Percentiles rank a stretch among this genome's conserved stretches.
phyloP scores from a whole-genome alignment of 1,140 invertebrate species.

The Penaeus japonicus region DNA sequence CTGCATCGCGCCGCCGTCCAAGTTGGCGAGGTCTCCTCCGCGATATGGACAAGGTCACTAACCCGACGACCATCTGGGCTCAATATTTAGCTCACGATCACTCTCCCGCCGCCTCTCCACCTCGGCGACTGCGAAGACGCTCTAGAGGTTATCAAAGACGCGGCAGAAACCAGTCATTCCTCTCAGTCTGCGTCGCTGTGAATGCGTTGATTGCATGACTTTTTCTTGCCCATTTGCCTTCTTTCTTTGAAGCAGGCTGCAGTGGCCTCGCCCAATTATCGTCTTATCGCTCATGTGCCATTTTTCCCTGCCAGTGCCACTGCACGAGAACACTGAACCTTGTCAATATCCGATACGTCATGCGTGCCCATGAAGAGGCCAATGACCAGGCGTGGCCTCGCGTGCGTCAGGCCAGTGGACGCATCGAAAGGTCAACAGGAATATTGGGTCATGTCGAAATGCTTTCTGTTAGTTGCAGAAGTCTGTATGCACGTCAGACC shows the following conservation, averaged over 20 bases:
- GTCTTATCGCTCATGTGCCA: too few relatives aligned
- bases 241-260: too few relatives aligned
- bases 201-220: too few relatives aligned
- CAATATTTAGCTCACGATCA: slow-evolving; percentile 34
- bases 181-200: too few relatives aligned
- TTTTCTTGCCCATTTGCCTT: too few relatives aligned
- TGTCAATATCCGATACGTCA: too few relatives aligned
- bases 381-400: not conserved
- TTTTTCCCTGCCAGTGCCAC: not conserved
- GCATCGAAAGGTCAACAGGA: not conserved
- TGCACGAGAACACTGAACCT: too few relatives aligned
- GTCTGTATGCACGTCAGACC: not conserved
- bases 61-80: slow-evolving; percentile 25
- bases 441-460: slow-evolving; percentile 8
- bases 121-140: not conserved
- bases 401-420: not conserved
- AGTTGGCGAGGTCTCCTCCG: not conserved
- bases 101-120: not conserved
- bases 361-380: not conserved
- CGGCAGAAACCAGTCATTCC: not conserved
- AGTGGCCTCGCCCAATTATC: too few relatives aligned
- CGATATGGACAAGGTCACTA: slow-evolving; percentile 39
- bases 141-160: not conserved
- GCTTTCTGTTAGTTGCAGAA: not conserved
- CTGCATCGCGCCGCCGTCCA: too few relatives aligned